Evolutionary conservation across 2,797 vertebrate species (phyloP).

Genomic region (Lepilemur ruficaudatus): DNA sequence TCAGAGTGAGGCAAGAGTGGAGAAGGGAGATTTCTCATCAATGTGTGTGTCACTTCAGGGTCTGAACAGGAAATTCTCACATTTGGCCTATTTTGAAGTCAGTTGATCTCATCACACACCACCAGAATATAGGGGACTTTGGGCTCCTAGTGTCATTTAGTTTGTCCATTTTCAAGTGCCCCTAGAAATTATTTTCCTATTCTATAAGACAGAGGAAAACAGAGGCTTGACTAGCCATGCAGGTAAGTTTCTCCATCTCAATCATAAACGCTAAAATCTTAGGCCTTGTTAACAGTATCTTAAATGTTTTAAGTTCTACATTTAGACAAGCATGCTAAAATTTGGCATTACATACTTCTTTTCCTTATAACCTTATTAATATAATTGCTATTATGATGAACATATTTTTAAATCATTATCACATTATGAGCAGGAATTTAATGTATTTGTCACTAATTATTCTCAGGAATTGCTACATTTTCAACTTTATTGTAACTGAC

Average conservation of each 20-base stretch:
- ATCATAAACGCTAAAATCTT: neutral
- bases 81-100: neutral
- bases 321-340: neutral
- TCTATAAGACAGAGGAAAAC: too few species aligned
- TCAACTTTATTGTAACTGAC: neutral
- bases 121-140: neutral
- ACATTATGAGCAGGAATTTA: neutral
- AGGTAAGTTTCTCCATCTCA: too few species aligned
- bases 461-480: neutral
- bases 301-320: neutral
- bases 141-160: neutral
- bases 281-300: neutral
- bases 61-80: too few species aligned
- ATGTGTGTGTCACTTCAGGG: neutral
- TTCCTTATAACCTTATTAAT: neutral
- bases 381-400: neutral
- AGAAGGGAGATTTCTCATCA: conserved; percentile 28
- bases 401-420: neutral
- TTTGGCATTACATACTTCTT: neutral
- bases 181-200: neutral
- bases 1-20: conserved; percentile 19
- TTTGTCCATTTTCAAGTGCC: neutral
- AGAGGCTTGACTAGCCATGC: too few species aligned
- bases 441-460: neutral
- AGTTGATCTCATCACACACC: neutral